Conservation (phyloP, 2,113 vertebrate species). For the Anhinga anhinga region DNA sequence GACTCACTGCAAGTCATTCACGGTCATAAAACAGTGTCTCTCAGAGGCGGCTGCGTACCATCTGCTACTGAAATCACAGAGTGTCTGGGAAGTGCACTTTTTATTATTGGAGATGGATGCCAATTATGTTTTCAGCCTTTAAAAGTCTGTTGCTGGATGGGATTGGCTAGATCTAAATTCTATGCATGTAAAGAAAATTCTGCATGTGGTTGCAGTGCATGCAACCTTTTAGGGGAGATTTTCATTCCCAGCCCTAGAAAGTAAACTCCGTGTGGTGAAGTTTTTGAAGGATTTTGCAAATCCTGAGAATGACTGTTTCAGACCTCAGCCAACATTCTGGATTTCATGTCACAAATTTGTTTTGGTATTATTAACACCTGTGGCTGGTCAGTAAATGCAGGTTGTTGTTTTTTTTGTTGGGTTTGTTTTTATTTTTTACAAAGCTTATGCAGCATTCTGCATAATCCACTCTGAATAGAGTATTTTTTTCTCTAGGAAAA, state of each 20-base stretch:
- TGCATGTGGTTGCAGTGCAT: not conserved
- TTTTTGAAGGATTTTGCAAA: not conserved
- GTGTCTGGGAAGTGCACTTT: not conserved
- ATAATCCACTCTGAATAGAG: not conserved
- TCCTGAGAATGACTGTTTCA: not conserved
- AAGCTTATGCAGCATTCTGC: not conserved
- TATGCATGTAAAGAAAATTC: not conserved
- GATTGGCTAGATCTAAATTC: not conserved
- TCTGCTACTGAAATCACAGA: conserved; percentile 14
- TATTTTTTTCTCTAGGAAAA: not conserved
- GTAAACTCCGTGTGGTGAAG: not conserved
- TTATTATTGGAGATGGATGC: not conserved
- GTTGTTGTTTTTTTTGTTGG: not conserved
- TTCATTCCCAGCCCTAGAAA: not conserved
- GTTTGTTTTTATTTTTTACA: not conserved
- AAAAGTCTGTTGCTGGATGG: not conserved
- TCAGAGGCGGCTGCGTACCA: not conserved
- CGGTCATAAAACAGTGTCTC: not conserved
- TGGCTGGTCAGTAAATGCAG: not conserved
- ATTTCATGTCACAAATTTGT: not conserved
- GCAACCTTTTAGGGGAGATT: not conserved
- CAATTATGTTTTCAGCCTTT: not conserved
- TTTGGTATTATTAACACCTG: not conserved
- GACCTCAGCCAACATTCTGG: not conserved
- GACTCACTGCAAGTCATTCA: not conserved